phyloP scores from a whole-genome alignment of 2,113 vertebrate species.

The Rhineura floridana region DNA sequence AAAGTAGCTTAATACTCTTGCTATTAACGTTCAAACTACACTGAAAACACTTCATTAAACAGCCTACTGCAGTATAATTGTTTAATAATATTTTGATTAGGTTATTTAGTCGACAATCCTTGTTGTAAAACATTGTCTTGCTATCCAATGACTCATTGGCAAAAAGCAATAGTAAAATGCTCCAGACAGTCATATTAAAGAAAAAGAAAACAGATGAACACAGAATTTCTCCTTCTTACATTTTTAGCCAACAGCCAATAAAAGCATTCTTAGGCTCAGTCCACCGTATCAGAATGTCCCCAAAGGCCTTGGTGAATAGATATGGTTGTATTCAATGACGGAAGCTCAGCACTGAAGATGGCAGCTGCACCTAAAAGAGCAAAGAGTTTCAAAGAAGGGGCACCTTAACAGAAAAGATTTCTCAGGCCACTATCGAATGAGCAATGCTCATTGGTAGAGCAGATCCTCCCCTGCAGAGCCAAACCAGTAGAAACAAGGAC shows the following conservation, averaged over 20 bases:
- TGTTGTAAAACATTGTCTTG: constrained; percentile 74
- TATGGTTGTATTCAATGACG: no score
- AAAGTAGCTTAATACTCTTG: constrained; percentile 79
- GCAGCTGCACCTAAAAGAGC: no score
- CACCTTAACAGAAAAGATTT: no score
- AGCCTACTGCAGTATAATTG: constrained; percentile 83
- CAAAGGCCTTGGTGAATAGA: no score
- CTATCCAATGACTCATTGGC: constrained; percentile 61
- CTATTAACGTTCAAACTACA: constrained; percentile 83
- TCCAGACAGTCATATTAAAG: constrained; percentile 29
- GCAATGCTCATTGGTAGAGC: no score
- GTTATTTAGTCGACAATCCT: constrained; percentile 79
- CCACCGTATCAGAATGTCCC: no score
- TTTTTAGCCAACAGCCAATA: constrained; percentile 51
- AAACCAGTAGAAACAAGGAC: no score
- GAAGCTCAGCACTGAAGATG: no score
- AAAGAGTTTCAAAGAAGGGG: no score
- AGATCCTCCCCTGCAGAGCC: no score
- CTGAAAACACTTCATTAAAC: constrained; percentile 90
- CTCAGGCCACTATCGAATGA: no score
- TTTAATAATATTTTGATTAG: constrained; percentile 92
- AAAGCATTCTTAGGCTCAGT: no score
- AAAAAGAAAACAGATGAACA: background rate
- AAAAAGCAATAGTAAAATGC: constrained; percentile 59
- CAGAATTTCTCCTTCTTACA: background rate